phyloP scores from a whole-genome alignment of 2,797 vertebrate species.

The Clarias fuscus region DNA sequence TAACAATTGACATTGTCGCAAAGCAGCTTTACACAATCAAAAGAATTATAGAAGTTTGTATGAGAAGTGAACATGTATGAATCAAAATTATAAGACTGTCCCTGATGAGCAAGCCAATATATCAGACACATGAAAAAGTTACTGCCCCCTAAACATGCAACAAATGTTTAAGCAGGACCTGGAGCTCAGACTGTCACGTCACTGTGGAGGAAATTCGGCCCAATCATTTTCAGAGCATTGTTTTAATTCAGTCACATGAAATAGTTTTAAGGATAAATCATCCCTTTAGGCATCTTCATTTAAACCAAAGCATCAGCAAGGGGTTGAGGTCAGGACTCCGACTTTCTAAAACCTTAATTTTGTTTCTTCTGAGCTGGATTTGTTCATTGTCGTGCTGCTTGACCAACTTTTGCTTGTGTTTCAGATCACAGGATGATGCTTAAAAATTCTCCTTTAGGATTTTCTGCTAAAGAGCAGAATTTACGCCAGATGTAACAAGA shows the following conservation, averaged over 20 bases:
- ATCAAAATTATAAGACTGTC: no score
- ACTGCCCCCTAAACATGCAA: neutral
- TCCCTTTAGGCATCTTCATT: neutral
- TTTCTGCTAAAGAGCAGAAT: no score
- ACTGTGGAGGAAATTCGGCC: no score
- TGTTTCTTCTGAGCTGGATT: neutral
- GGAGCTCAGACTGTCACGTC: neutral
- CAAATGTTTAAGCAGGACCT: neutral
- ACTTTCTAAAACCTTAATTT: neutral
- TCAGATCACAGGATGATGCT: neutral
- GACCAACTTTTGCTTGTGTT: neutral
- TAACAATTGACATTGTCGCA: no score
- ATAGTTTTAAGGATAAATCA: neutral
- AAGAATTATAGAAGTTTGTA: no score
- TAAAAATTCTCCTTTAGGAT: neutral
- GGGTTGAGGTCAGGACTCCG: neutral
- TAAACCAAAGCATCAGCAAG: neutral
- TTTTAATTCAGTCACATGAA: neutral
- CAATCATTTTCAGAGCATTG: neutral
- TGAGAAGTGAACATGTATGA: no score
- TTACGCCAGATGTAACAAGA: neutral
- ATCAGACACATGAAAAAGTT: neutral
- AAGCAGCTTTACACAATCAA: no score
- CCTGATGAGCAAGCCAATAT: no score
- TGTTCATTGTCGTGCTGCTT: neutral